Percentiles rank a stretch among this genome's conserved stretches.
Evolutionary conservation across 2,888 invertebrate genomes (phyloP).

Genomic region (Nezara viridula): DNA sequence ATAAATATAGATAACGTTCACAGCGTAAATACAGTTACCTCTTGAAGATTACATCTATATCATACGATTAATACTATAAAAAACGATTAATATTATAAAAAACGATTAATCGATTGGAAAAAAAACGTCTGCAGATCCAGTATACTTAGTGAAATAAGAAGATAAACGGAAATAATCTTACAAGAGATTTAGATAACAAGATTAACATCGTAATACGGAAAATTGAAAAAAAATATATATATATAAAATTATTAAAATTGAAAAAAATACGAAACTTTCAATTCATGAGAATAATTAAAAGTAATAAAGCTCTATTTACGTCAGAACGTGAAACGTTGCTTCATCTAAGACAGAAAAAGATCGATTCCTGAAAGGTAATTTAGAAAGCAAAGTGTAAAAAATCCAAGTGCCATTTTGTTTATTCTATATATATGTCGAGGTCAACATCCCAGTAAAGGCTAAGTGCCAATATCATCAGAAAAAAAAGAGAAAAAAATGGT

Average conservation of each 20-base stretch:
- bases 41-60: not conserved
- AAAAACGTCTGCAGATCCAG: not conserved
- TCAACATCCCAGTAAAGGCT: not conserved
- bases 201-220: not conserved
- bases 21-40: not conserved
- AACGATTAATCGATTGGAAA: not conserved
- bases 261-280: too few relatives aligned
- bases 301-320: not conserved
- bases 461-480: conserved; percentile 1
- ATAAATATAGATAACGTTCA: not conserved
- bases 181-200: not conserved
- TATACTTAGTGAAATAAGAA: not conserved
- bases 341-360: not conserved
- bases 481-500: not conserved
- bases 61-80: not conserved
- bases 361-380: not conserved
- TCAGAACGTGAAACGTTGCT: not conserved
- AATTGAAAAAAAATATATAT: too few relatives aligned
- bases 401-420: not conserved
- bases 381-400: not conserved
- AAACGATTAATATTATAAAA: not conserved
- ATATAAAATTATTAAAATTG: too few relatives aligned
- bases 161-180: not conserved
- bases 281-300: not conserved
- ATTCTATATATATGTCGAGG: not conserved